A percentile compares a stretch with the other conserved stretches of the same genome.
Conservation (phyloP, 1,140 invertebrate genomes). For the Brachionus rotundiformis region DNA sequence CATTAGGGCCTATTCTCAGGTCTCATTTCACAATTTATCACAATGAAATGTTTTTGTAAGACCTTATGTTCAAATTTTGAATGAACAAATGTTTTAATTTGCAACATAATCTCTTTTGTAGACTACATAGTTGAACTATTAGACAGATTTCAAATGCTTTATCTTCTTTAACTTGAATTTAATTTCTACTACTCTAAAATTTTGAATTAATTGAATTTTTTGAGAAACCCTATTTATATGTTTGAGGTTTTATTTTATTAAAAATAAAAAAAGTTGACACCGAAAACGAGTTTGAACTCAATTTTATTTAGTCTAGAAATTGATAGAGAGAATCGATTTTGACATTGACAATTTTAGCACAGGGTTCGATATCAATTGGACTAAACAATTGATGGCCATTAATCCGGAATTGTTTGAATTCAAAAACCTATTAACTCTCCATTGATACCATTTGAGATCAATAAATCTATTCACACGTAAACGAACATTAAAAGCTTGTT, state of each 20-base stretch:
- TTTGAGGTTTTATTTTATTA: slow-evolving; percentile 3
- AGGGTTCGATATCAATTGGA: background rate
- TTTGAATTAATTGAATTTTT: background rate
- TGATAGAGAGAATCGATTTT: slow-evolving; percentile 19
- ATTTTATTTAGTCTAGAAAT: slow-evolving; percentile 21
- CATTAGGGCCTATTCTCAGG: background rate
- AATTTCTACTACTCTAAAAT: slow-evolving; percentile 26
- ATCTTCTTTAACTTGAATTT: slow-evolving; percentile 7
- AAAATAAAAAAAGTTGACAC: slow-evolving; percentile 10
- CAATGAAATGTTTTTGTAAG: background rate
- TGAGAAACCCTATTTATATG: background rate
- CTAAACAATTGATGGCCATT: background rate
- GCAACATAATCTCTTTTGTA: slow-evolving; percentile 43
- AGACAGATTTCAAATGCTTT: background rate
- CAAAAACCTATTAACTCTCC: slow-evolving; percentile 19
- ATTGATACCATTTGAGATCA: slow-evolving; percentile 40
- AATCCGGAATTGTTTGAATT: slow-evolving; percentile 33
- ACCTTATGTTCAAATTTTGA: background rate
- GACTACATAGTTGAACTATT: slow-evolving; percentile 7
- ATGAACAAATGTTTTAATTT: slow-evolving; percentile 32
- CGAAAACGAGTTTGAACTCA: slow-evolving; percentile 5
- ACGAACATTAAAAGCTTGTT: slow-evolving; percentile 22
- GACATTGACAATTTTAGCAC: slow-evolving; percentile 10
- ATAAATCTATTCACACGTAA: slow-evolving; percentile 45
- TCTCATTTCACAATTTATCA: slow-evolving; percentile 43